Evolutionary conservation across 64 coral and sea anemone genomes (phyloP).

Genomic region (Pocillopora verrucosa): DNA sequence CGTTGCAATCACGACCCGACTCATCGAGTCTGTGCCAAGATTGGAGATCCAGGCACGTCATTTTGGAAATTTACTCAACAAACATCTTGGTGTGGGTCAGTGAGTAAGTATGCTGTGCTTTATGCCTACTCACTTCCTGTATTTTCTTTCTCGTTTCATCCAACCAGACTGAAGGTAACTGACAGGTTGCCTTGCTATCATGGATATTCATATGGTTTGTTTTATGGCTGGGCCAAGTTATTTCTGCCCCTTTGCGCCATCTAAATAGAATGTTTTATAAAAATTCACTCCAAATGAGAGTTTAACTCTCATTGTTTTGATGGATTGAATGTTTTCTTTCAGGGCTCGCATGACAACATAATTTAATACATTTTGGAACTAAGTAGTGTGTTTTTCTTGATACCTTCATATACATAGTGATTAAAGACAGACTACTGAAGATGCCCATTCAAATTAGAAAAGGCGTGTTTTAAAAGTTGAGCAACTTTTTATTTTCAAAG

Average conservation of each 20-base stretch:
- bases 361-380: neutral
- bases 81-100: slow-evolving; percentile 16
- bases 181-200: neutral
- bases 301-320: neutral
- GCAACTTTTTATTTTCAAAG: no score
- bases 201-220: neutral
- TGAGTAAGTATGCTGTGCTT: neutral
- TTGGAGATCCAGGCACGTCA: slow-evolving; percentile 7
- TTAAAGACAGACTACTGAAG: neutral
- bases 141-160: neutral
- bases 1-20: slow-evolving; percentile 30
- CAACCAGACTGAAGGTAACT: neutral
- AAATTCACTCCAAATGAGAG: neutral
- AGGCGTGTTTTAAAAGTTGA: no score
- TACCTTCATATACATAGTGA: neutral
- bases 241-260: neutral
- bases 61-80: slow-evolving; percentile 31
- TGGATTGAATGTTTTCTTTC: no score
- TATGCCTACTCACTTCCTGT: neutral
- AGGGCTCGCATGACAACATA: neutral
- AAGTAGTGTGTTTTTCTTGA: neutral
- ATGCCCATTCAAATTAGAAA: neutral
- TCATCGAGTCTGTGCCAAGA: slow-evolving; percentile 35
- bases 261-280: neutral
- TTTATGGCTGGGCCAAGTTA: neutral